phyloP scores from a whole-genome alignment of 2,888 invertebrate genomes.

The Pecten maximus region DNA sequence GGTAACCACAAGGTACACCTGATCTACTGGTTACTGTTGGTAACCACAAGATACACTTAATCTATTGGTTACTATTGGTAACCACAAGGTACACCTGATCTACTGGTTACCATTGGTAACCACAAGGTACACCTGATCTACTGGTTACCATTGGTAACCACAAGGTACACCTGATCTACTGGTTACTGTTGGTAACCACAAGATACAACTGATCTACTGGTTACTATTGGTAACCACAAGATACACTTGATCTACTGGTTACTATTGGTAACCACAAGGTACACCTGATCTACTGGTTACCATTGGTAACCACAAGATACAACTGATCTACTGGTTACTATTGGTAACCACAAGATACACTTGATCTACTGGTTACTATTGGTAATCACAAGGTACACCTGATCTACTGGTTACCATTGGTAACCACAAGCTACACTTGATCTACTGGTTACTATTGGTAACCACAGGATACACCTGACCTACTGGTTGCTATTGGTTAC shows the following conservation, averaged over 20 bases:
- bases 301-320: too few relatives aligned
- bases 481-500: too few relatives aligned
- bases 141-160: background rate
- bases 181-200: background rate
- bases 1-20: too few relatives aligned
- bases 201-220: background rate
- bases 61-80: constrained; percentile 1
- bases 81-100: background rate
- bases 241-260: background rate
- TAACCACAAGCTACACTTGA: too few relatives aligned
- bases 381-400: too few relatives aligned
- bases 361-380: background rate
- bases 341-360: background rate
- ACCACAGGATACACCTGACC: too few relatives aligned
- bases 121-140: background rate
- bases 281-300: too few relatives aligned
- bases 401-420: too few relatives aligned
- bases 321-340: too few relatives aligned
- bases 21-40: too few relatives aligned
- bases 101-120: background rate
- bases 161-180: background rate
- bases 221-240: background rate
- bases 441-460: too few relatives aligned
- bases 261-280: background rate
- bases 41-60: too few relatives aligned